Conservation (phyloP, 2,113 vertebrate species). For the Pollimyrus isidori region DNA sequence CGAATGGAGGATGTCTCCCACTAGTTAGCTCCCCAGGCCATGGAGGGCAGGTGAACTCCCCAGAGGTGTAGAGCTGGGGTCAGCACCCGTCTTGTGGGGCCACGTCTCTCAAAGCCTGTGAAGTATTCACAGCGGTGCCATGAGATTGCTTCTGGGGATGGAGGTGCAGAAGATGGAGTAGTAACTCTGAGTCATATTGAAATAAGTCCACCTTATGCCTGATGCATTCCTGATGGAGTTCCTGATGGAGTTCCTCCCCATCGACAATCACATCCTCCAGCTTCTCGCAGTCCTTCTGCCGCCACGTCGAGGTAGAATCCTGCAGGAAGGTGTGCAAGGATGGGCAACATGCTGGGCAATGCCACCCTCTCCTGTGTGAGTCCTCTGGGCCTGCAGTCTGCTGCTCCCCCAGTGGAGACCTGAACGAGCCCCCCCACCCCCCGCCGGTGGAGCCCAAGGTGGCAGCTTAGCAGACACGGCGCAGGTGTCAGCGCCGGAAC, state of each 20-base stretch:
- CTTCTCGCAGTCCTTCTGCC: not conserved
- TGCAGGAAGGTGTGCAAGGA: not conserved
- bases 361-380: conserved; percentile 15
- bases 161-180: not conserved
- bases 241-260: not conserved
- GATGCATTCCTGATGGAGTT: not conserved
- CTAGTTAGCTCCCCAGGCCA: not conserved
- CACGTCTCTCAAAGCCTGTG: not conserved
- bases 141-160: not conserved
- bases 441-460: conserved; percentile 7
- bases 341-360: not conserved
- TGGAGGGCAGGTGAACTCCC: not conserved
- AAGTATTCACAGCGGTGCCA: not conserved
- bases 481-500: not conserved
- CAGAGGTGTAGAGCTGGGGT: not conserved
- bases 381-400: conserved; percentile 14
- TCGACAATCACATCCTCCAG: not conserved
- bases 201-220: not conserved
- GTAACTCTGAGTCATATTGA: not conserved
- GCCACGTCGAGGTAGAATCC: not conserved
- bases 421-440: not conserved
- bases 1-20: not conserved
- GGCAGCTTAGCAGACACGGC: not conserved
- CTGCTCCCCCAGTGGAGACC: conserved; percentile 35
- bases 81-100: not conserved